Evolutionary conservation across 2,888 invertebrate species (phyloP), one percentile per base, ranked within the genome.

Genomic region (Papilio demoleus): DNA sequence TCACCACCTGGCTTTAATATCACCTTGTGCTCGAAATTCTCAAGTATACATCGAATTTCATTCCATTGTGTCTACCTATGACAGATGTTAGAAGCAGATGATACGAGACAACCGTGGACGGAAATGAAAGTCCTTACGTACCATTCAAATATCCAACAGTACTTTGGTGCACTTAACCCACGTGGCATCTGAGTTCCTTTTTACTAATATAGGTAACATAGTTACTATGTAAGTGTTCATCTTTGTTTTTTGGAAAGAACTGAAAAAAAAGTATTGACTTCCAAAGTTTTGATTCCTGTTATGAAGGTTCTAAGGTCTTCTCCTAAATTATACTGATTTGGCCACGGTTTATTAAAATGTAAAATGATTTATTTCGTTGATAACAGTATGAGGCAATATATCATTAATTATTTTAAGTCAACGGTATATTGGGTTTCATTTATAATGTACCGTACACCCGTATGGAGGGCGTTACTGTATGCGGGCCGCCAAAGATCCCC

Each of bases 1-100:
- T 70, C 72, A 74, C 76, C 88, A 88, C 84, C 88, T 87, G 88
- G 86, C 83, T 74, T 72, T 72, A 76, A 76, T 72, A 74, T 70
- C 71, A 64, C 58, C 67, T 70, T 65, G 27, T 56, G 40, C 11
- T 45, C 27, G 24, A 64, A n/a, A 40, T 65, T n/a, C 56, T 60
- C 9, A 40, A 60, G 40, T 40, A 40, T 31, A 56, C 31, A n/a
- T 22, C 59, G 22, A 36, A 68, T 59, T 65, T 27, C 63, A 62
- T 31, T 62, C 31, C n/a, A 65, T 31, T 14, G 36, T 22, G 45
- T n/a, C 36, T 31, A 59, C 19, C 42, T 34, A 11, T 0, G 36
- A 58, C 34, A 65, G 58, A 59, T 45, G 58, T 47, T 59, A 22
- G 4, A 47, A 22, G 8, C 22, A 22, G 24, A 40, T 24, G 40